These are phyloP conservation scores for Homarus gammarus DNA, from an alignment of 2,888 invertebrate species.

Conservation along the genomic window DNA sequence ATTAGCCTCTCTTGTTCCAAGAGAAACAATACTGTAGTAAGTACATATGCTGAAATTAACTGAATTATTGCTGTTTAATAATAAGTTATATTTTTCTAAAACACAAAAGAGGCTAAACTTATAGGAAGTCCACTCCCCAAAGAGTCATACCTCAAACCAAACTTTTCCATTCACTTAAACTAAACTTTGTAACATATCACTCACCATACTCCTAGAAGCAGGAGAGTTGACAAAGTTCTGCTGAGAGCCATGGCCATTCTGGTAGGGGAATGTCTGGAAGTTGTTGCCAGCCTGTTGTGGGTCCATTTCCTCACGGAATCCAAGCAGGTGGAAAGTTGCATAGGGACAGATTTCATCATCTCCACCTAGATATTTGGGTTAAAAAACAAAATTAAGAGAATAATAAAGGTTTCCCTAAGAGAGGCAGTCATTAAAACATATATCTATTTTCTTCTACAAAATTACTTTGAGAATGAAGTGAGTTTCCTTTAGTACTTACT, in stretches of 20 bases:
- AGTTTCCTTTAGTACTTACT: no score
- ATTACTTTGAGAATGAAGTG: no score
- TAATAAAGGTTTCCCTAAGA: neutral
- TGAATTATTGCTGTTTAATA: neutral
- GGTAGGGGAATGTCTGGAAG: conserved; percentile 93
- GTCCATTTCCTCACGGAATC: conserved; percentile 97
- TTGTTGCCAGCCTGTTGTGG: conserved; percentile 78
- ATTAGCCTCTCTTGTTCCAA: conserved; percentile 53
- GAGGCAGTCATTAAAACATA: neutral
- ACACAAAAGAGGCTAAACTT: conserved; percentile 56
- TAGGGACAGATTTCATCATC: conserved; percentile 98
- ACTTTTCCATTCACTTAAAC: conserved; percentile 5
- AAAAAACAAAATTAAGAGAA: neutral
- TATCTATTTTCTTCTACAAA: no score
- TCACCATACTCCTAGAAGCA: conserved; percentile 73
- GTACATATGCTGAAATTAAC: neutral
- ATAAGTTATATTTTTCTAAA: neutral
- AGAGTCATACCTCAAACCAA: conserved; percentile 20
- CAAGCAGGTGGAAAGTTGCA: conserved; percentile 96
- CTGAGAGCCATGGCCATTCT: conserved; percentile 73
- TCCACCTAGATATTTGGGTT: conserved; percentile 80
- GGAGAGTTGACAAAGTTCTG: conserved; percentile 68
- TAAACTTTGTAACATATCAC: neutral
- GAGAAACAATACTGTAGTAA: neutral
- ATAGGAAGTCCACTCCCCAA: neutral